phyloP scores from a whole-genome alignment of 2,888 invertebrate species.

The Cheilosia soror region DNA sequence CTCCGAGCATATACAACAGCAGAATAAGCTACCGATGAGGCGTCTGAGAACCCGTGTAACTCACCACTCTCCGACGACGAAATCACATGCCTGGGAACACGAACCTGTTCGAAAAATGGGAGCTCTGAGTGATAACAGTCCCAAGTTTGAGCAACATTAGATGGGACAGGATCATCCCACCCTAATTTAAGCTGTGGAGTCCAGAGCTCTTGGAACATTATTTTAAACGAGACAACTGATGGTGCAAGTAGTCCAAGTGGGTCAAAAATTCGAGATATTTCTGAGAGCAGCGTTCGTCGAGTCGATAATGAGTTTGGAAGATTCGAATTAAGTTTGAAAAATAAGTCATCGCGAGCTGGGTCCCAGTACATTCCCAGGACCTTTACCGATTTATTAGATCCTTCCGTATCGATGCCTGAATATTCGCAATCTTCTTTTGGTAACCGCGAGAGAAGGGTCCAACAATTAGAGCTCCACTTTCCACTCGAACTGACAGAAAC shows the following conservation, averaged over 20 bases:
- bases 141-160: slow-evolving; percentile 19
- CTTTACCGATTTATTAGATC: background rate
- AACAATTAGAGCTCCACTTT: slow-evolving; percentile 3
- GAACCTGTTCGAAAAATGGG: background rate
- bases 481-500: background rate
- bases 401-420: slow-evolving; percentile 1
- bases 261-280: slow-evolving; percentile 48
- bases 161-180: slow-evolving; percentile 62
- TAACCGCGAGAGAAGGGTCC: slow-evolving; percentile 8
- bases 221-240: slow-evolving; percentile 56
- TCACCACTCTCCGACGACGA: background rate
- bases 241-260: slow-evolving; percentile 62
- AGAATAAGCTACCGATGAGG: slow-evolving; percentile 23
- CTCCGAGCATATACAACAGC: slow-evolving; percentile 37
- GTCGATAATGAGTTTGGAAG: background rate
- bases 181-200: slow-evolving; percentile 27
- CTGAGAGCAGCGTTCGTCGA: background rate
- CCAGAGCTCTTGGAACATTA: slow-evolving; percentile 70
- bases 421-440: slow-evolving; percentile 8
- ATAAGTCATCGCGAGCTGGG: slow-evolving; percentile 31
- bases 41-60: slow-evolving; percentile 34
- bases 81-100: slow-evolving; percentile 10
- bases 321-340: slow-evolving; percentile 21
- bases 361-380: slow-evolving; percentile 53
- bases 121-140: slow-evolving; percentile 17